Conservation (phyloP, 2,113 vertebrate species). For the Coptodon rendalli region DNA sequence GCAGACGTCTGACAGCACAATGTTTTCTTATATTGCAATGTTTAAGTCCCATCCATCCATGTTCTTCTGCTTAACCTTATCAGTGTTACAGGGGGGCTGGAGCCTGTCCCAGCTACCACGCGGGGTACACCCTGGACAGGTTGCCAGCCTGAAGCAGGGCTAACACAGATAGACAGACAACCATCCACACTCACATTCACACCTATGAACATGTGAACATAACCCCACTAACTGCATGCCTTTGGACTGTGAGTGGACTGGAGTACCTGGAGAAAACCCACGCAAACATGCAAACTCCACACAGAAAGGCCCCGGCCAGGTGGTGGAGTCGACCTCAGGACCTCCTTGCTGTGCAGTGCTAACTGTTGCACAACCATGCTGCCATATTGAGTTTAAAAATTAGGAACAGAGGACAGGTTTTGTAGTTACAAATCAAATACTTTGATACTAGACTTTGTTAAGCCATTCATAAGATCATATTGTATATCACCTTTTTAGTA, state of each 20-base stretch:
- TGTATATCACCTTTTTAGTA: not conserved
- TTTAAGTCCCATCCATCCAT: not conserved
- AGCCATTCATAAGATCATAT: not conserved
- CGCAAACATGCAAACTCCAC: not conserved
- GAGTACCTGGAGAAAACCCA: not conserved
- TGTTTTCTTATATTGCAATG: not conserved
- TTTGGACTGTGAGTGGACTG: not conserved
- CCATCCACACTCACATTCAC: not conserved
- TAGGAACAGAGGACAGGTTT: accelerated
- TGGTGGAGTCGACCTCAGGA: not conserved
- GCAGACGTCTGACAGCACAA: not conserved
- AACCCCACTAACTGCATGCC: not conserved
- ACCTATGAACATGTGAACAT: not conserved
- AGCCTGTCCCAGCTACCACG: not conserved
- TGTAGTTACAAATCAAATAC: accelerated
- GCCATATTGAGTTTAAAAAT: not conserved
- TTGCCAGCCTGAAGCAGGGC: not conserved
- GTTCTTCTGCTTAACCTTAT: accelerated
- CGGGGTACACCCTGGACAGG: accelerated
- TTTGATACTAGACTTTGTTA: not conserved
- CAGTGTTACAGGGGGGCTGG: not conserved
- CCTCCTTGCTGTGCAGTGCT: not conserved
- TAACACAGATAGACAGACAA: not conserved
- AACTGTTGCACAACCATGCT: not conserved
- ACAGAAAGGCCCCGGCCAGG: not conserved